Conservation (phyloP, 2,888 invertebrate species). For the Danaus chrysippus region DNA sequence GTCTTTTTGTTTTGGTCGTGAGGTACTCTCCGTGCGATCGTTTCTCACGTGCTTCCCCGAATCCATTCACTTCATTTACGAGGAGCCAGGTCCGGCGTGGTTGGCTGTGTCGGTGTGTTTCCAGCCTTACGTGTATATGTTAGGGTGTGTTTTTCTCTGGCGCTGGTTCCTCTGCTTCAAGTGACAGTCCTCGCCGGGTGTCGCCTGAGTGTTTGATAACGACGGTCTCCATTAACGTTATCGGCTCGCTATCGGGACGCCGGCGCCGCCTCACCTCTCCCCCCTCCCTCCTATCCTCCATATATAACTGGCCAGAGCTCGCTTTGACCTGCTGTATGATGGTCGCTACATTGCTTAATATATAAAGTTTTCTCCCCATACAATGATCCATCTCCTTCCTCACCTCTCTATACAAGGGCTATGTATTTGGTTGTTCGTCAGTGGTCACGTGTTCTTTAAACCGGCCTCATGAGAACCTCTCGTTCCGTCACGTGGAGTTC, state of each 20-base stretch:
- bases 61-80: constrained; percentile 66
- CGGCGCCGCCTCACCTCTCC: constrained; percentile 68
- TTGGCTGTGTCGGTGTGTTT: constrained; percentile 35
- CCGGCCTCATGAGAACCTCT: constrained; percentile 6
- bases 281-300: constrained; percentile 35
- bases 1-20: constrained; percentile 59
- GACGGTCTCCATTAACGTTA: constrained; percentile 72
- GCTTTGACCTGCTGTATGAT: constrained; percentile 45
- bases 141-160: constrained; percentile 29
- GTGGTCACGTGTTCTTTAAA: not conserved
- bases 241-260: constrained; percentile 70
- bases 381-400: no score
- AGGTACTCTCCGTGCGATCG: constrained; percentile 60
- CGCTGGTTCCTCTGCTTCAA: constrained; percentile 32
- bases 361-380: constrained; percentile 20
- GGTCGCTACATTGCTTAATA: constrained; percentile 33
- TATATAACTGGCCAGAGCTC: constrained; percentile 50
- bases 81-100: constrained; percentile 34
- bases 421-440: not conserved
- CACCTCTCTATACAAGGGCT: not conserved
- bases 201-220: constrained; percentile 59
- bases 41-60: constrained; percentile 68
- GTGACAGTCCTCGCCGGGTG: constrained; percentile 44
- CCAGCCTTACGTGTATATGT: constrained; percentile 41
- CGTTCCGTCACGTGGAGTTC: constrained; percentile 18